These are phyloP conservation scores for Sanderia malayensis DNA, from an alignment of 30 jellyfish, hydroid and myxozoan genomes.

Conservation along the genomic window DNA sequence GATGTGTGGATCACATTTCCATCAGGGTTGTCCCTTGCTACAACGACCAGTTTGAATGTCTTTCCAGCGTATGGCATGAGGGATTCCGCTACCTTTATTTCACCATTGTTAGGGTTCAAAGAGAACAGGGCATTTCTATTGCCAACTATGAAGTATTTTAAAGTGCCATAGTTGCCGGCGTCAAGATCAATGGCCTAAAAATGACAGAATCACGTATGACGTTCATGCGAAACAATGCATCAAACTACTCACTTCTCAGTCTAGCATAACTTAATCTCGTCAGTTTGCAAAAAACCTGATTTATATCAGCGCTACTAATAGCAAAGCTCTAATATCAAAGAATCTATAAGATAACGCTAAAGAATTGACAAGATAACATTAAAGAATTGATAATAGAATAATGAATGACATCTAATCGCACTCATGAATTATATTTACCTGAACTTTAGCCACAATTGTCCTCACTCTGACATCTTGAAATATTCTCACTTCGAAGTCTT, in stretches of 20 bases:
- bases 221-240: too few species aligned
- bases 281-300: too few species aligned
- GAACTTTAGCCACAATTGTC: slow-evolving; percentile 44
- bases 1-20: slow-evolving; percentile 17
- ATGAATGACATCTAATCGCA: too few species aligned
- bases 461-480: slow-evolving; percentile 60
- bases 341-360: too few species aligned
- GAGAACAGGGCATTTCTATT: slow-evolving; percentile 38
- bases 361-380: too few species aligned
- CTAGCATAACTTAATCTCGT: too few species aligned
- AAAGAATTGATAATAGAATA: too few species aligned
- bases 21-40: slow-evolving; percentile 61
- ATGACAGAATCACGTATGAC: too few species aligned
- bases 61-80: slow-evolving; percentile 54
- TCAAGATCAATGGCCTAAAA: slow-evolving; percentile 57
- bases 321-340: too few species aligned
- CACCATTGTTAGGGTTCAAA: slow-evolving; percentile 42
- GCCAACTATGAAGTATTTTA: slow-evolving; percentile 32
- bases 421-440: too few species aligned
- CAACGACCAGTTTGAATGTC: slow-evolving; percentile 41
- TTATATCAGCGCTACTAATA: too few species aligned
- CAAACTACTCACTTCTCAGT: too few species aligned
- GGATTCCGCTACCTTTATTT: slow-evolving; percentile 47
- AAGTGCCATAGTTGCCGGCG: slow-evolving; percentile 45
- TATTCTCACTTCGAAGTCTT: slow-evolving; percentile 39